These are phyloP conservation scores for Pyrochroa serraticornis DNA, from an alignment of 2,888 invertebrate genomes.

Conservation along the genomic window DNA sequence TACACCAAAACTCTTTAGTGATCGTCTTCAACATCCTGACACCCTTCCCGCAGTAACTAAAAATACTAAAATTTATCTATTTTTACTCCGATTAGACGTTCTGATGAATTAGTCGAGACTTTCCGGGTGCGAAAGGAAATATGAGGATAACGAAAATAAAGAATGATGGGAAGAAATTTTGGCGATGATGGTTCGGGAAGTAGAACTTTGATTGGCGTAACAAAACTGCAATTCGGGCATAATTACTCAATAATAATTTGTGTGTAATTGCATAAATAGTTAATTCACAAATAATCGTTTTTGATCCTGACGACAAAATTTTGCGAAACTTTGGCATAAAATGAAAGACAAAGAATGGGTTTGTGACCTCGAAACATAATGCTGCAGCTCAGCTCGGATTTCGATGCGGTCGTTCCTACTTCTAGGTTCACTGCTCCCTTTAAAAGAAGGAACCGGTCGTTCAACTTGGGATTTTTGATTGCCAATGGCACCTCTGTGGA, in stretches of 20 bases:
- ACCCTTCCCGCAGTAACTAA: neutral
- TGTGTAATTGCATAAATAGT: neutral
- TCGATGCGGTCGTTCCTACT: constrained; percentile 33
- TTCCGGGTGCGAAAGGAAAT: too few species aligned
- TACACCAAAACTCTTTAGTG: neutral
- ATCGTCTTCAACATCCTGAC: neutral
- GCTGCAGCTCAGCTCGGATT: constrained; percentile 32
- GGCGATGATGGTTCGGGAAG: too few species aligned
- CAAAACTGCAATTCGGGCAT: too few species aligned
- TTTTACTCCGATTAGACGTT: neutral
- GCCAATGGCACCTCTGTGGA: too few species aligned
- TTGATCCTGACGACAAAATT: neutral
- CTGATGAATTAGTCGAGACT: too few species aligned
- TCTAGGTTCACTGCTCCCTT: constrained; percentile 26
- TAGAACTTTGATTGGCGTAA: too few species aligned
- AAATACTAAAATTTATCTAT: neutral
- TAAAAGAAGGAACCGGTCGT: constrained; percentile 5
- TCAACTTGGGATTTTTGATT: neutral
- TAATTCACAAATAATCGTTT: too few species aligned
- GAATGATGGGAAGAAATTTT: too few species aligned
- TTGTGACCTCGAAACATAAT: constrained; percentile 37
- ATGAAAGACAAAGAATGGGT: constrained; percentile 22
- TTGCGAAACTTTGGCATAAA: constrained; percentile 7
- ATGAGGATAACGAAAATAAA: too few species aligned
- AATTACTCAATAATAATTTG: neutral